phyloP scores from a whole-genome alignment of 2,888 invertebrate genomes.

The Drosophila infuscata region DNA sequence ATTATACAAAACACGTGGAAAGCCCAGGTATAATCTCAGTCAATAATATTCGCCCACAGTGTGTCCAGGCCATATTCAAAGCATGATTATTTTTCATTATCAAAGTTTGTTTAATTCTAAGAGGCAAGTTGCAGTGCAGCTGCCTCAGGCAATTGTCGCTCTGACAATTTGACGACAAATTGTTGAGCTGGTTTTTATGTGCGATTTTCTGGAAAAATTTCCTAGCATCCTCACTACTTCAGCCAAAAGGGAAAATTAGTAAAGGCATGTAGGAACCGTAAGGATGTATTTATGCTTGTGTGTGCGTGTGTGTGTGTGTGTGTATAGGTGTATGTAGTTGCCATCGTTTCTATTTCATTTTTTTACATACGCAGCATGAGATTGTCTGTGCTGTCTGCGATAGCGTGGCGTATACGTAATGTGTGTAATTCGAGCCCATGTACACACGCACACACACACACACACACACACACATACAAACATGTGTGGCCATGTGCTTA shows the following conservation, averaged over 20 bases:
- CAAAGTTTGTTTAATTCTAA: slow-evolving; percentile 27
- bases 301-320: slow-evolving; percentile 8
- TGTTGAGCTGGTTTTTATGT: slow-evolving; percentile 56
- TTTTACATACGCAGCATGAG: slow-evolving; percentile 34
- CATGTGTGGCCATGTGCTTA: slow-evolving; percentile 5
- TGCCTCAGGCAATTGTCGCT: slow-evolving; percentile 17
- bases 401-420: slow-evolving; percentile 67
- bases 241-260: slow-evolving; percentile 59
- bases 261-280: slow-evolving; percentile 43
- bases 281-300: slow-evolving; percentile 2
- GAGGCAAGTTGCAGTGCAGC: slow-evolving; percentile 5
- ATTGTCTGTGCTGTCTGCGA: slow-evolving; percentile 38
- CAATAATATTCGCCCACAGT: no score
- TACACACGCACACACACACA: not conserved
- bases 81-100: slow-evolving; percentile 61
- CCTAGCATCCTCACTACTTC: slow-evolving; percentile 13
- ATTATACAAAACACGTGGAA: not conserved
- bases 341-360: slow-evolving; percentile 34
- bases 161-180: slow-evolving; percentile 56
- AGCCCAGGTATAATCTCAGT: not conserved
- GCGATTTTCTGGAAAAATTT: slow-evolving; percentile 29
- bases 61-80: not conserved
- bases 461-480: not conserved
- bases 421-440: slow-evolving; percentile 27
- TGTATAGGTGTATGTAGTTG: slow-evolving; percentile 1